Percentiles rank a stretch among this genome's conserved stretches.
Evolutionary conservation across 2,888 invertebrate genomes (phyloP).

Genomic region (Aleiodes leptofemur): DNA sequence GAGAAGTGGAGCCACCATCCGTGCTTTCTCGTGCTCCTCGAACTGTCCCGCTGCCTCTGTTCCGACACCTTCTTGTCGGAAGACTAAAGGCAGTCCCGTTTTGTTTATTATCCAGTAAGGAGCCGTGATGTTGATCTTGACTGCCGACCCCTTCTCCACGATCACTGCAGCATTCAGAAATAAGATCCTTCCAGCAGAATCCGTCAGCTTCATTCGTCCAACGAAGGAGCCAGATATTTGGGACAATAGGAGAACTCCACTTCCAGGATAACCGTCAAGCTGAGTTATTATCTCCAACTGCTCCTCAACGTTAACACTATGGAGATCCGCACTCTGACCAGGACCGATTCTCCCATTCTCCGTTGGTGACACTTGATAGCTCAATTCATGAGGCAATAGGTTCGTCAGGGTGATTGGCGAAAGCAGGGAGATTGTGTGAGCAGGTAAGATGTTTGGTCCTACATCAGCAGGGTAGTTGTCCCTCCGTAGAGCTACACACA

Average conservation of each 20-base stretch:
- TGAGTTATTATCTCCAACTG: conserved; percentile 85
- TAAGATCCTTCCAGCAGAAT: conserved; percentile 83
- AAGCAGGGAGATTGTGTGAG: conserved; percentile 89
- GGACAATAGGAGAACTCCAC: conserved; percentile 77
- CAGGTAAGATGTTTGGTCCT: conserved; percentile 82
- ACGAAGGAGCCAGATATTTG: conserved; percentile 78
- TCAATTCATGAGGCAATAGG: conserved; percentile 89
- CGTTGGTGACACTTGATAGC: conserved; percentile 78
- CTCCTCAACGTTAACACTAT: conserved; percentile 79
- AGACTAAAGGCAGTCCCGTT: conserved; percentile 96
- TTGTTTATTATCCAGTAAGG: conserved; percentile 98
- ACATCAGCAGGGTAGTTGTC: conserved; percentile 87
- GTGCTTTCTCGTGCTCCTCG: conserved; percentile 95
- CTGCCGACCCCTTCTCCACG: conserved; percentile 79
- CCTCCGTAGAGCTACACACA: conserved; percentile 87
- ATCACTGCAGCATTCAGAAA: conserved; percentile 84
- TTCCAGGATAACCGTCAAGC: conserved; percentile 89
- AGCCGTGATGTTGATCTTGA: conserved; percentile 84
- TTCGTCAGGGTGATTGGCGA: conserved; percentile 92
- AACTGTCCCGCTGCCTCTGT: conserved; percentile 91
- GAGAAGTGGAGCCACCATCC: conserved; percentile 93
- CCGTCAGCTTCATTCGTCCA: conserved; percentile 85
- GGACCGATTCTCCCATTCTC: conserved; percentile 76
- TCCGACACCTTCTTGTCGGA: conserved; percentile 90
- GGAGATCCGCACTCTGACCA: conserved; percentile 75